Evolutionary conservation across 2,113 vertebrate genomes (phyloP), one percentile per base, ranked within the genome.

Genomic region (Osmerus eperlanus): DNA sequence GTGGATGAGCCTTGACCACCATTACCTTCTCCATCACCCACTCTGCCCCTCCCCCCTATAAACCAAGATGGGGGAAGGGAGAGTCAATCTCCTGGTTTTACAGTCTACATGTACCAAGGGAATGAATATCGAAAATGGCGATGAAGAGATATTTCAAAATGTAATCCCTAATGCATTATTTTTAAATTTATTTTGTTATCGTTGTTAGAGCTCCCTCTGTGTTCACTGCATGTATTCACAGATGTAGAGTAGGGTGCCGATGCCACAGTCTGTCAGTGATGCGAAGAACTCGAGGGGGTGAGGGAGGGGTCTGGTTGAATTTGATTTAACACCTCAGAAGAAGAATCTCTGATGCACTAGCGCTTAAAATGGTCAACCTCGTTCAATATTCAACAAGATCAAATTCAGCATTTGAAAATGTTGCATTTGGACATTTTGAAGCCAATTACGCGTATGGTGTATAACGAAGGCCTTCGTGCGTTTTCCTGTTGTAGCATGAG

Each of bases 161-260:
- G 60, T 62, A 25, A 62, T 47, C 41, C 41, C 41, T 1, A 47
- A 47, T 8, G 7, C 9, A 47, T 36, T 29, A 28, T 28, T 28
- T 23, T 13, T 19, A 28, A 19, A 61, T 62, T 13, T 29, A 25
- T 28, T 62, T 62, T 14, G 11, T 28, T 62, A 28, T 29, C 25
- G 28, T 16, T 25, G 60, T 62, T 62, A 60, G 19, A 23, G 19
- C n/a, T 23, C 9, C 23, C 60, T 62, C 21, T 62, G 18, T 29
- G 60, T 62, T 4, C 60, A 69, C 66, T 76, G 73, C 85, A 32
- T 11, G 82, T 73, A 0, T 59, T 69, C 77, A 56, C 78, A 84
- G 77, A 84, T 81, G 82, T 78, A 69, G 77, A 69, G 69, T 82
- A 76, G 81, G 76, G 82, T 82, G 79, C 79, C 12, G 18, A 65